Percentiles rank a stretch among this genome's conserved stretches.
Conservation (phyloP, 2,113 vertebrate species). For the Daphoenositta chrysoptera region DNA sequence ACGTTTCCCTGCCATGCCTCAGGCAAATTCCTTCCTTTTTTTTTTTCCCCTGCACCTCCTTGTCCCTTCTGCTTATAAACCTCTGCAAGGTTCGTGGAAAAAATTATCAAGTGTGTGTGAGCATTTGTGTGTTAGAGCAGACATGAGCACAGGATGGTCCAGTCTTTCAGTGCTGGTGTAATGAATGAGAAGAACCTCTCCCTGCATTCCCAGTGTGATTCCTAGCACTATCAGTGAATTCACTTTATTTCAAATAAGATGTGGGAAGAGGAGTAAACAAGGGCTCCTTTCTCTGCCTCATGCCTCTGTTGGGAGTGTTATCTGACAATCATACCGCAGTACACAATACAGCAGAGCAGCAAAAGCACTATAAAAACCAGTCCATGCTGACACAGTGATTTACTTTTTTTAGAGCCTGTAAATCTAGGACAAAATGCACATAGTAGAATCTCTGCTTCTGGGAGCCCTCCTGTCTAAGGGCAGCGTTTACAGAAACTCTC, state of each 20-base stretch:
- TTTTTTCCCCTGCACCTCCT: not conserved
- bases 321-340: not conserved
- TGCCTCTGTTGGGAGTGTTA: not conserved
- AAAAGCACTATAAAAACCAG: not conserved
- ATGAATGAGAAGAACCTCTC: not conserved
- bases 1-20: not conserved
- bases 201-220: not conserved
- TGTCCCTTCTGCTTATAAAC: not conserved
- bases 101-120: not conserved
- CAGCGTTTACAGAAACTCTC: not conserved
- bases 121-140: not conserved
- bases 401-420: not conserved
- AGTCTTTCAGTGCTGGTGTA: not conserved
- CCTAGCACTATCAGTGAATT: not conserved
- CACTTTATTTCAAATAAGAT: not conserved
- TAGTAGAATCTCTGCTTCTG: not conserved
- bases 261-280: not conserved
- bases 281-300: not conserved
- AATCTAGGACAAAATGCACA: not conserved
- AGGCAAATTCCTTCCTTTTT: not conserved
- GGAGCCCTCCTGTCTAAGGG: not conserved
- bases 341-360: not conserved
- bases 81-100: not conserved
- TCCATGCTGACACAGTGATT: not conserved
- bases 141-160: not conserved